Base-by-base conservation (phyloP, 2,888 invertebrate genomes). In the Baccha elongata region DNA sequence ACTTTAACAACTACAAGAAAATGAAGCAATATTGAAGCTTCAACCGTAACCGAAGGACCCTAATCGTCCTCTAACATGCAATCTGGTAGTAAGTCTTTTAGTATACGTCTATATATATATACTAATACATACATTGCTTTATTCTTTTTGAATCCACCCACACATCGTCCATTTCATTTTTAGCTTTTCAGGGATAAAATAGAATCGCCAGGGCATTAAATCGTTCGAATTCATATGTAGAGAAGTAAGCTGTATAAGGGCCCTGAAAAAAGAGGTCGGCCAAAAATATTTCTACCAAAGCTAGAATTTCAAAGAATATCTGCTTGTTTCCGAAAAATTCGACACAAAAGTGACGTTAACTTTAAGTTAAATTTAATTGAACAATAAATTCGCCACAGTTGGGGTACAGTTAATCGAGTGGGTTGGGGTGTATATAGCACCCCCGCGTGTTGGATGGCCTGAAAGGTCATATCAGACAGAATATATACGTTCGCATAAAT, bases 11-110 rank as follows among this genome's bases (percentile, higher is more conserved):
- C 76, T 71, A 53, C 62, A 53, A 74, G 74, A 80, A 58, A 80
- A 75, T 83, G 37, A 71, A 84, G 71, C 65, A 76, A 84, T 84
- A 79, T 75, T 52, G 62, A 74, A 74, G 80, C 62, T 58, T 53
- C 85, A 86, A 69, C 80, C 79, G 84, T 84, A 86, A 79, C 75
- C 71, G 83, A 37, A 80, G 79, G 79, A 67, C 79, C 83, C 84
- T 87, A 86, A 86, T 87, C 87, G 87, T 74, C 85, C 86, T 86
- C 86, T 89, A 86, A 88, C 90, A 89, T 89, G 89, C 89, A 84
- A 89, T 87, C 86, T 85, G 73, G 87, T 86, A 87, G 89, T 90
- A 89, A 89, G 86, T 86, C 87, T 87, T 88, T 87, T 87, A 72
- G 60, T 26, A 46, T 53, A n/a, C 11, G 35, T 21, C 10, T 11